Base-by-base conservation (phyloP, 2,113 vertebrate species). In the Solenodon paradoxus region DNA sequence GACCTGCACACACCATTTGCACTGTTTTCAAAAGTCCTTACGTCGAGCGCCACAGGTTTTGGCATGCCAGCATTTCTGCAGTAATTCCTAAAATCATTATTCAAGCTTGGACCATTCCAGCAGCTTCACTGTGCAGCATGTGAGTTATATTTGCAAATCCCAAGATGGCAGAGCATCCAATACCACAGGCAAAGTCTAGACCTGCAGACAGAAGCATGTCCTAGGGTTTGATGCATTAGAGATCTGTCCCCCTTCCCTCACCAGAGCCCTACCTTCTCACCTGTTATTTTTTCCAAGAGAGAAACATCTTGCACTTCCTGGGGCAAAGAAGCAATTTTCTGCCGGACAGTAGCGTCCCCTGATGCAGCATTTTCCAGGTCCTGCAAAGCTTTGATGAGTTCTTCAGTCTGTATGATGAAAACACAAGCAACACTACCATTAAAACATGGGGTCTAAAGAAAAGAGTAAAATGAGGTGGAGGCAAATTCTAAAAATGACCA, bases 291-390 rank as follows among this genome's bases (percentile, higher is more conserved):
- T 98, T 99, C 99, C 90, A 99, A 97, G 12, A 99, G 98, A 3
- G 99, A 99, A 77, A 99, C 99, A 59, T 99, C 99, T 82, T 99
- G 99, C 24, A 99, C 99, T 98, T 99, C 99, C 97, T 99, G 99
- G 28, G 99, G 99, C 95, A 99, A 98, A 0, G 99, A 99, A 51
- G 99, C 99, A 57, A 99, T 99, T 97, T 99, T 99, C 98, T 99
- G 99, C 91, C 99, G 99, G 75, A 99, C 99, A 0, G 99, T 99
- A 3, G 99, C 99, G 28, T 99, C 99, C 1, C 99, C 99, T 1
- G 99, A 99, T 0, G 99, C 99, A 3, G 99, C 99, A 11, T 99
- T 99, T 98, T 99, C 99, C 85, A 99, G 96, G 96, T 99, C 99
- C 95, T 99, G 99, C 30, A 99, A 98, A 20, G 99, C 99, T 98